These are phyloP conservation scores for Chrysodeixis includens DNA, from an alignment of 2,888 invertebrate genomes.

Conservation along the genomic window DNA sequence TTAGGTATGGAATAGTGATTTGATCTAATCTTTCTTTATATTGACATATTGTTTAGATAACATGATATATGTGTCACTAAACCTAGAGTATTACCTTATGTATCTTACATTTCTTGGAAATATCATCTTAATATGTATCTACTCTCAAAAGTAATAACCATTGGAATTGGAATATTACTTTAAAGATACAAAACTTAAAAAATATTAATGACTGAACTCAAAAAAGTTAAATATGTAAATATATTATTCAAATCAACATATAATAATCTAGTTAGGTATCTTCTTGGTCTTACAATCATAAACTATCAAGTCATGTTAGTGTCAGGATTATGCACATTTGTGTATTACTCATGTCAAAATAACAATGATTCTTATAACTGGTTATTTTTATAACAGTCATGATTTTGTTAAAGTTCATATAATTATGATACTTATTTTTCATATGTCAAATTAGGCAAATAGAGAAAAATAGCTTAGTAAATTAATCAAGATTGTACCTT, in stretches of 20 bases:
- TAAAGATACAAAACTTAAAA: no score
- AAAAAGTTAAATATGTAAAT: not conserved
- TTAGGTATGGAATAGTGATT: constrained; percentile 20
- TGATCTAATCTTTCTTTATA: constrained; percentile 21
- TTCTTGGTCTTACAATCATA: not conserved
- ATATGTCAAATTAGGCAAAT: no score
- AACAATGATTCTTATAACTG: not conserved
- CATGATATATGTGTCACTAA: not conserved
- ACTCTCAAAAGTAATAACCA: not conserved
- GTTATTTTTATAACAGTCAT: not conserved
- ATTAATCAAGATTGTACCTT: no score
- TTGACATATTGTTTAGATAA: constrained; percentile 6
- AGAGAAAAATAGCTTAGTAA: no score
- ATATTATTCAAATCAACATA: not conserved
- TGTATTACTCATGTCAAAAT: not conserved
- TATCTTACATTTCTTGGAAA: not conserved
- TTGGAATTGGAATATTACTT: not conserved
- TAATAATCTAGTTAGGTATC: not conserved
- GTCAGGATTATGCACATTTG: not conserved
- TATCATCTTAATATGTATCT: not conserved
- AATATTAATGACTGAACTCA: no score
- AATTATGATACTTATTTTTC: no score
- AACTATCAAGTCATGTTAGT: not conserved
- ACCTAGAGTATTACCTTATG: not conserved
- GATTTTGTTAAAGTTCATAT: no score